Percentiles rank a stretch among this genome's conserved stretches.
phyloP scores from a whole-genome alignment of 2,113 vertebrate genomes.

The Bombycilla garrulus region DNA sequence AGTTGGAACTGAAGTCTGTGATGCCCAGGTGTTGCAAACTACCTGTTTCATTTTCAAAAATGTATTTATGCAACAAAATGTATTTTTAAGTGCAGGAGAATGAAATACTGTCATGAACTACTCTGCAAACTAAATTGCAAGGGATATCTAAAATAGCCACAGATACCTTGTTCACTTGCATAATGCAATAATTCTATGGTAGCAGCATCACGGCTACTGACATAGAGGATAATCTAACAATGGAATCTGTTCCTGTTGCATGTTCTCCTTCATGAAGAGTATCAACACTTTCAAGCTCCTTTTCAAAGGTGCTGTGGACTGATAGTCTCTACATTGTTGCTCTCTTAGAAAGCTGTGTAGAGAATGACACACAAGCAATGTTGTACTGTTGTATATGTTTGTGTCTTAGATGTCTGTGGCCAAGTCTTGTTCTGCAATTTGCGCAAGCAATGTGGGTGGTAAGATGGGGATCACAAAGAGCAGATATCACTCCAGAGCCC shows the following conservation, averaged over 20 bases:
- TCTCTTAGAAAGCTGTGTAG: not conserved
- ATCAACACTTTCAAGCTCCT: not conserved
- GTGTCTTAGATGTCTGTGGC: not conserved
- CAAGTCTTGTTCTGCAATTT: not conserved
- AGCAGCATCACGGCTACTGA: not conserved
- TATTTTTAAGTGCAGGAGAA: not conserved
- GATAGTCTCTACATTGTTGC: not conserved
- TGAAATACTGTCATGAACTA: not conserved
- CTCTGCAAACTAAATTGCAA: not conserved
- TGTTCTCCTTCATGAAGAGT: not conserved
- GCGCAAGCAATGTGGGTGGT: rapidly evolving
- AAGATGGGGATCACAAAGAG: not conserved
- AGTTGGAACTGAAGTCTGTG: not conserved
- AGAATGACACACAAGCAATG: not conserved
- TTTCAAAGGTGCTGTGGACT: not conserved
- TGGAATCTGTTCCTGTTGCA: not conserved
- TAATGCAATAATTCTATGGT: not conserved
- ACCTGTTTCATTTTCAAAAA: not conserved
- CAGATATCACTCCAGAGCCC: not conserved
- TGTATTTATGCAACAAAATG: not conserved
- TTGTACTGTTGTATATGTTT: not conserved
- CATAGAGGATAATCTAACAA: not conserved
- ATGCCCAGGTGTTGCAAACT: not conserved
- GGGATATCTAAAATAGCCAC: not conserved
- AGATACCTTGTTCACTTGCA: not conserved